Evolutionary conservation across 2,797 vertebrate genomes (phyloP).

Genomic region (Podarcis lilfordi): DNA sequence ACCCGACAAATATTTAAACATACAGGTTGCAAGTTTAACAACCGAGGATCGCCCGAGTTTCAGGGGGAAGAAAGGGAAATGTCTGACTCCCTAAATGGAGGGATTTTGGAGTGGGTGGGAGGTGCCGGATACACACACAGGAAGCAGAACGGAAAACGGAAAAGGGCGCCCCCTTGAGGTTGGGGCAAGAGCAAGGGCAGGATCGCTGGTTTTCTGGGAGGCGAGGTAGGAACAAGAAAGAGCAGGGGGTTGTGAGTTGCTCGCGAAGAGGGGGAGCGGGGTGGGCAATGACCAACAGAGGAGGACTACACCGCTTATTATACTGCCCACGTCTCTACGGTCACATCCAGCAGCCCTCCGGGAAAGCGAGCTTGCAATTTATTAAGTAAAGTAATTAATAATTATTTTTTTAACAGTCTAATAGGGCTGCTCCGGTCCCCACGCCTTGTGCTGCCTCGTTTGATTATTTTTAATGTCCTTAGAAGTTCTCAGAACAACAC

Average conservation of each 20-base stretch:
- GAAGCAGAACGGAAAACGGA: too few species aligned
- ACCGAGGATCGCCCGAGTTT: not conserved
- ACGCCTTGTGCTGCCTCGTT: conserved; percentile 1
- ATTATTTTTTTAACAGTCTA: conserved; percentile 20
- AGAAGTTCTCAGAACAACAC: not conserved
- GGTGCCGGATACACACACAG: not conserved
- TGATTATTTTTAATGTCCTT: not conserved
- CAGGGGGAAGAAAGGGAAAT: not conserved
- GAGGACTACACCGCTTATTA: not conserved
- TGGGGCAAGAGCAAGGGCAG: not conserved
- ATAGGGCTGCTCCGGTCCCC: conserved; percentile 5
- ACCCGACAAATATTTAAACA: conserved; percentile 15
- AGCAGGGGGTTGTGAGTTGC: not conserved
- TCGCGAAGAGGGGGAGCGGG: not conserved
- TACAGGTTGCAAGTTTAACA: not conserved
- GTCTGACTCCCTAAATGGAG: not conserved
- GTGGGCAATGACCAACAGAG: not conserved
- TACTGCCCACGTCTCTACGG: not conserved
- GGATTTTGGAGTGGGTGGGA: not conserved
- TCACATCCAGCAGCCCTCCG: not conserved
- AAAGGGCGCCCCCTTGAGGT: not conserved
- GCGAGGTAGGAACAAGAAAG: conserved; percentile 12
- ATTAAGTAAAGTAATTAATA: conserved; percentile 20
- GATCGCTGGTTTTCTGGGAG: not conserved
- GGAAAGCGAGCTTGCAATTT: conserved; percentile 4